A percentile compares a stretch with the other conserved stretches of the same genome.
These are phyloP conservation scores for Phylloscopus whistleri DNA, from an alignment of 2,113 vertebrate genomes.

Conservation along the genomic window DNA sequence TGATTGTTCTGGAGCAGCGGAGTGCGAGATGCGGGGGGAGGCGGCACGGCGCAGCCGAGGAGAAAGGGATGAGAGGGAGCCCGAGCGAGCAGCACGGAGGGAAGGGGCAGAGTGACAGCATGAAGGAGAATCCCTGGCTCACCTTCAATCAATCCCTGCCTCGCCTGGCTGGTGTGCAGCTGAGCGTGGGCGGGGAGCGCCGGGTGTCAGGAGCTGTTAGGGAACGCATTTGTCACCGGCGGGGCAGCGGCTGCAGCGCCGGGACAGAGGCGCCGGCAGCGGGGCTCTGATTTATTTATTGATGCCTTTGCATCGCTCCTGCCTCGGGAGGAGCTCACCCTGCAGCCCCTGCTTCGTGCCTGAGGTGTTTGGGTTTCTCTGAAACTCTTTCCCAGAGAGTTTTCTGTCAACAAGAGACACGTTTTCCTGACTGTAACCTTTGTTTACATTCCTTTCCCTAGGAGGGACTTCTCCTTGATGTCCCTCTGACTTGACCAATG, in stretches of 20 bases:
- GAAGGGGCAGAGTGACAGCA: slow-evolving; percentile 46
- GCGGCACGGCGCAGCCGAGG: neutral
- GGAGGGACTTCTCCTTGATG: too few relatives aligned
- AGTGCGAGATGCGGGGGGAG: neutral
- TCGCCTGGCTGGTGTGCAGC: neutral
- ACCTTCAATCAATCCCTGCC: slow-evolving; percentile 79
- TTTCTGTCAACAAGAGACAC: too few relatives aligned
- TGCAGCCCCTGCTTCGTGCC: neutral
- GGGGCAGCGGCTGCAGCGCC: neutral
- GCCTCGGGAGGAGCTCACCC: neutral
- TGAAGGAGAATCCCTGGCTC: slow-evolving; percentile 78
- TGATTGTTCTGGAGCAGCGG: slow-evolving; percentile 59
- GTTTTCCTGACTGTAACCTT: too few relatives aligned
- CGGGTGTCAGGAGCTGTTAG: slow-evolving; percentile 57
- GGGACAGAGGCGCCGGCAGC: neutral
- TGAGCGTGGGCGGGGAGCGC: neutral
- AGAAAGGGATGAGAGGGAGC: slow-evolving; percentile 23
- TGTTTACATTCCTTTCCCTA: too few relatives aligned
- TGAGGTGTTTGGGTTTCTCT: too few relatives aligned
- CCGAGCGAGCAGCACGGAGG: neutral
- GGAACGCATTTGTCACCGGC: slow-evolving; percentile 55
- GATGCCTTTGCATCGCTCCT: neutral
- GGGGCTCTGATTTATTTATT: slow-evolving; percentile 2
- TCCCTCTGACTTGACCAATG: too few relatives aligned
- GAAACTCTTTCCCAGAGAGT: too few relatives aligned